Conservation (phyloP, 2,113 vertebrate genomes). For the Cairina moschata region DNA sequence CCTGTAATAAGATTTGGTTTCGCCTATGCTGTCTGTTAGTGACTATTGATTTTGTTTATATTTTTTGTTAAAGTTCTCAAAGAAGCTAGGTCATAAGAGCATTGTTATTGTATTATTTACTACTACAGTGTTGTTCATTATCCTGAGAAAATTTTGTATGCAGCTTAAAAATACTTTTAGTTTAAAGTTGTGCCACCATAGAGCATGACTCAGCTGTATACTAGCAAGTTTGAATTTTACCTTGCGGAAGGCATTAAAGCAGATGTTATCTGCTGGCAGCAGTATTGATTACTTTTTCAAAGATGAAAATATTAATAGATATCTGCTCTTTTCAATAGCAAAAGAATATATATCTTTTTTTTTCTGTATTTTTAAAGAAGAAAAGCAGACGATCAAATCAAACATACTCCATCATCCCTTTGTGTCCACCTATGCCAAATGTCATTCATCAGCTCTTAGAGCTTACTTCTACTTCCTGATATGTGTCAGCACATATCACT, state of each 20-base stretch:
- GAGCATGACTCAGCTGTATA: neutral
- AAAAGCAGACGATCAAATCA: slow-evolving; percentile 11
- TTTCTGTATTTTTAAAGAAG: neutral
- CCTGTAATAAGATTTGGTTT: neutral
- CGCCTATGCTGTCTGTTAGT: neutral
- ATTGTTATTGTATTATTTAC: neutral
- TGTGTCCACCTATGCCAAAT: slow-evolving; percentile 22
- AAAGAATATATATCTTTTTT: neutral
- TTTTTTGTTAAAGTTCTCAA: neutral
- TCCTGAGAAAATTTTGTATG: neutral
- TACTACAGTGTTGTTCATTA: neutral
- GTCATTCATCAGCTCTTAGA: slow-evolving; percentile 7
- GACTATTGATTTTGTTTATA: neutral
- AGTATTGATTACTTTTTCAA: neutral
- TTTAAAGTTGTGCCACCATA: neutral
- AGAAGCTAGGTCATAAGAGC: neutral
- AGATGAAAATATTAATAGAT: neutral
- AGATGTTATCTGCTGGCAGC: neutral
- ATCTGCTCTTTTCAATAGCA: neutral
- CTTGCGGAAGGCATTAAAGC: slow-evolving; percentile 10
- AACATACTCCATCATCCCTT: neutral
- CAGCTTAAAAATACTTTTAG: neutral
- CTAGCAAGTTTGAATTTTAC: slow-evolving; percentile 6
- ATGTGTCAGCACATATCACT: neutral
- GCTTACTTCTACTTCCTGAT: neutral